Evolutionary conservation across 92 coral and sea anemone genomes (phyloP), one percentile per base, ranked within the genome.

Genomic region (Virgularia gustaviana): DNA sequence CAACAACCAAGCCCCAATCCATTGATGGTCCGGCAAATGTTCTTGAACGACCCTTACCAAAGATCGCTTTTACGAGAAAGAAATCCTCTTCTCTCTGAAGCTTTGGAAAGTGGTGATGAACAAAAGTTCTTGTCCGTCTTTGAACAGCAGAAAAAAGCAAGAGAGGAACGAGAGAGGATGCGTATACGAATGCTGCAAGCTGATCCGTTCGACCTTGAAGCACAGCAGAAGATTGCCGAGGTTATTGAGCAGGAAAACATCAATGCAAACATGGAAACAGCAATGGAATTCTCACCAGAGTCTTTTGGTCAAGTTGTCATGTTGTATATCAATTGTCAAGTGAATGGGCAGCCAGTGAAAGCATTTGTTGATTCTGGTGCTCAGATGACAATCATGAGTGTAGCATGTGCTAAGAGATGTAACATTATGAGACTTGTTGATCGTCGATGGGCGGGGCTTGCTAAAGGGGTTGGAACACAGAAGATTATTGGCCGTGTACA

Each of bases 331-430:
- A 89, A 94, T 73, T 89, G 96, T 76, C 83, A 80, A 38, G 85
- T 94, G 9, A 87, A 94, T 74, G 99, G 99, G 1, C 87, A 87
- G 47, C 96, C 91, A 20, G 99, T 94, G 3, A 94, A 94, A 77
- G 99, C 99, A 3, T 94, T 89, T 82, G 95, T 94, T 22, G 99
- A 94, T 62, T 94, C 99, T 5, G 99, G 99, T 33, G 99, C 99
- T 2, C 99, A 94, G 70, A 89, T 94, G 99, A 94, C 99, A 35
- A 87, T 94, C 65, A 94, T 94, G 99, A 94, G 96, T 67, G 80
- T 90, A 12, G 96, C 95, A 3, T 94, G 99, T 89, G 99, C 99
- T 2, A 90, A 86, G 45, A 66, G 99, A 78, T 85, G 95, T 70
- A 75, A 80, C 53, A 78, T 89, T 25, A 88, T 83, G 89, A 79